Evolutionary conservation across 2,888 invertebrate genomes (phyloP), one percentile per base, ranked within the genome.

Genomic region (Luperina nickerlii): DNA sequence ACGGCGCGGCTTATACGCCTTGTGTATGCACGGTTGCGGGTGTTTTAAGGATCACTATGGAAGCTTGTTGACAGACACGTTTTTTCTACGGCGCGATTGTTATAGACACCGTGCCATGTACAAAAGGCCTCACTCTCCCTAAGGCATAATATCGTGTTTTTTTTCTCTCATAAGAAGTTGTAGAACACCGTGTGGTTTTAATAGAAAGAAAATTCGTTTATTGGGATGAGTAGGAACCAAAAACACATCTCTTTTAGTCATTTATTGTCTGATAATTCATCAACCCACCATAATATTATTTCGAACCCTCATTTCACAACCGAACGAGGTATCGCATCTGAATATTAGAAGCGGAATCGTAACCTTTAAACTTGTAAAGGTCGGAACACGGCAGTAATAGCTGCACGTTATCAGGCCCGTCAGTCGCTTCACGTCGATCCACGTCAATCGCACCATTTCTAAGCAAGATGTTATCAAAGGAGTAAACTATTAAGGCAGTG

Each of bases 391-490:
- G 9, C 24, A 57, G 11, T 42, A 75, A 27, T 74, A 54, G 71
- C 79, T 20, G 32, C n/a, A 45, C 4, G 51, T 79, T 71, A 80
- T 38, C 54, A 67, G 45, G 1, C 48, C 66, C 57, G 66, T 79
- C 79, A 48, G 18, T 48, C 38, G 60, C 62, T 48, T 62, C 20
- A 62, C n/a, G n/a, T 67, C 72, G 24, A 24, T 70, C 18, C 1
- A 45, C 32, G 51, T 60, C 71, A 18, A 65, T 81, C n/a, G 32
- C 24, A 67, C n/a, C 42, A 68, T n/a, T 82, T 66, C 60, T 27
- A n/a, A 20, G 74, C 82, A 51, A 78, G 62, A 54, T 42, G 51
- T 51, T 62, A 82, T 79, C 76, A n/a, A 42, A 74, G 71, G 75
- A 42, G 60, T 60, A 9, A 45, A 62, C 76, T 78, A 38, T 77